Evolutionary conservation across 2,113 vertebrate species (phyloP), one percentile per base, ranked within the genome.

Genomic region (Heloderma charlesbogerti): DNA sequence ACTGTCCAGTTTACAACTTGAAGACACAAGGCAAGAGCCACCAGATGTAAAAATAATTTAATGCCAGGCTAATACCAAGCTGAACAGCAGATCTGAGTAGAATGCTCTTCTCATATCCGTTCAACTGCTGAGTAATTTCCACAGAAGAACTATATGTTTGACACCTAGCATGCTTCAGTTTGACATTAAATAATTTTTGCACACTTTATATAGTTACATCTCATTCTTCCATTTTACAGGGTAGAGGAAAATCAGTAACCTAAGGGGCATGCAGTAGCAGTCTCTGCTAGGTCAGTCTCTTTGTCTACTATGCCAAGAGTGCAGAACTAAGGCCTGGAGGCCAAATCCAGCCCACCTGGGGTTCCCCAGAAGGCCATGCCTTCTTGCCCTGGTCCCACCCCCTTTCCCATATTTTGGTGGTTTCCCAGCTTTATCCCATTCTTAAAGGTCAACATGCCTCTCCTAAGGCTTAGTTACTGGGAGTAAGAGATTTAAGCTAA

Each of bases 141-240:
- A 63, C 34, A 88, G 63, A 80, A 88, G 34, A 43, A 29, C 31
- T 69, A 34, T 51, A 37, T 51, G 83, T 81, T 15, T 48, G 22
- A 78, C 66, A 88, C 78, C 5, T 80, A 63, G 54, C 15, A 34
- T 69, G 16, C 77, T 29, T 60, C 54, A 66, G 82, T 31, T 43
- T 67, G 87, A 88, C 57, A 37, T 7, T 80, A 66, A 88, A 80
- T 79, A 57, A 51, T 69, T 67, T 71, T 69, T 79, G 75, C 78
- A 88, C 40, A 13, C 34, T 71, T 54, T 86, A 54, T 29, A 54
- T 74, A 74, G 18, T 86, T 48, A n/a, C 20, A 80, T 45, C 2
- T 80, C 45, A 66, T 51, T 67, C 60, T 80, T 71, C 63, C 63
- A 66, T 45, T 48, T 78, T 78, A 43, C 8, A 75, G 60, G 43